phyloP scores from a whole-genome alignment of 92 coral and sea anemone species.

The Plumapathes pennacea region DNA sequence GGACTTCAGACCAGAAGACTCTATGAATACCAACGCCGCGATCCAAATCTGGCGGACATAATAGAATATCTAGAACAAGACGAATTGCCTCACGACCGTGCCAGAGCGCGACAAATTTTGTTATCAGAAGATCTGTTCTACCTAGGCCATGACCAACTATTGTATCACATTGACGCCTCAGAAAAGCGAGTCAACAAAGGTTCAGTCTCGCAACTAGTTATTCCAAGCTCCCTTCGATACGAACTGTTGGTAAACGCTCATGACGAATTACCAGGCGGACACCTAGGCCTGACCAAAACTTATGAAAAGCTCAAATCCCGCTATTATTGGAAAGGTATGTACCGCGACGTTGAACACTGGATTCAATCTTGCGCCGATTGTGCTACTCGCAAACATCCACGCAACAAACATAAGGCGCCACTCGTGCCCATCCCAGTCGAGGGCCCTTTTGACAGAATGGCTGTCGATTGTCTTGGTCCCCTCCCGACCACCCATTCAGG shows the following conservation, averaged over 20 bases:
- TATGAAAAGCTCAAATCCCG: constrained; percentile 41
- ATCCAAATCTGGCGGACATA: constrained; percentile 12
- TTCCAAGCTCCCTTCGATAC: constrained; percentile 33
- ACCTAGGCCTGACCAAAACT: constrained; percentile 53
- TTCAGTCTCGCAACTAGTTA: constrained; percentile 24
- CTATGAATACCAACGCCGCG: constrained; percentile 17
- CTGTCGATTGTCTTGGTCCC: constrained; percentile 48
- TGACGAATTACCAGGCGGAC: constrained; percentile 53
- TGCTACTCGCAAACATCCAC: constrained; percentile 18
- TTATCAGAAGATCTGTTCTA: constrained; percentile 16
- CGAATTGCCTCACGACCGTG: constrained; percentile 15
- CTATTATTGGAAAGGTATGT: constrained; percentile 60
- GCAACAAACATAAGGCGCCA: constrained; percentile 2
- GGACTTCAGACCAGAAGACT: constrained; percentile 7
- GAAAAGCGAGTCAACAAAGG: not conserved
- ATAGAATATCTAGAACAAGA: constrained; percentile 32
- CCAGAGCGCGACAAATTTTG: not conserved
- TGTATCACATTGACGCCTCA: constrained; percentile 13
- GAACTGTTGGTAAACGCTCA: constrained; percentile 49
- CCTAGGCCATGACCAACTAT: constrained; percentile 13
- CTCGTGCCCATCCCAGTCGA: constrained; percentile 38
- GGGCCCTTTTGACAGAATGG: constrained; percentile 19
- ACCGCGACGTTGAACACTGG: constrained; percentile 47
- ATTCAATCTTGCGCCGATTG: constrained; percentile 19
- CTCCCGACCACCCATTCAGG: constrained; percentile 51